phyloP scores from a whole-genome alignment of 2,888 invertebrate species.

The Emmelina monodactyla region DNA sequence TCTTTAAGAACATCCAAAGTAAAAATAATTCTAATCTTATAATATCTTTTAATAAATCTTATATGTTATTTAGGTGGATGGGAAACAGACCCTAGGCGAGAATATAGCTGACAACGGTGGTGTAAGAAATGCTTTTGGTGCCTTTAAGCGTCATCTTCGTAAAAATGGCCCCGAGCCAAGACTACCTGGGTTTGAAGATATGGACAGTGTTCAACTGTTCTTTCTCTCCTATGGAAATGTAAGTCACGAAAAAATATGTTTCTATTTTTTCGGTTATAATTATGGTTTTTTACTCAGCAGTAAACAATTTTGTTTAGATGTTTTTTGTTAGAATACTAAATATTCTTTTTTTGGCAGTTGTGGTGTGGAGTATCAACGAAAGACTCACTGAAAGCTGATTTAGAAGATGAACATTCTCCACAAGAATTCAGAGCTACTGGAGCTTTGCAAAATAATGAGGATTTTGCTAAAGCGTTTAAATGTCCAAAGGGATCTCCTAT shows the following conservation, averaged over 20 bases:
- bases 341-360: slow-evolving; percentile 68
- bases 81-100: slow-evolving; percentile 78
- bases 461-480: slow-evolving; percentile 72
- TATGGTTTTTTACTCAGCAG: too few species aligned
- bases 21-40: neutral
- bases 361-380: slow-evolving; percentile 84
- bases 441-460: slow-evolving; percentile 74
- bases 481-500: slow-evolving; percentile 59
- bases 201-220: slow-evolving; percentile 77
- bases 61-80: slow-evolving; percentile 67
- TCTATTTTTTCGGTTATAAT: too few species aligned
- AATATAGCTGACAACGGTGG: slow-evolving; percentile 89
- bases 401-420: slow-evolving; percentile 79
- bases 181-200: slow-evolving; percentile 77
- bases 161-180: slow-evolving; percentile 66
- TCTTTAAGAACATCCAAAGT: too few species aligned
- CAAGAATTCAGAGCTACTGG: slow-evolving; percentile 73
- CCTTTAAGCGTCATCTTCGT: slow-evolving; percentile 68
- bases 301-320: too few species aligned
- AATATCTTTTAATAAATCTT: neutral
- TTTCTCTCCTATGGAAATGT: slow-evolving; percentile 85
- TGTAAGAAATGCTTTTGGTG: slow-evolving; percentile 74
- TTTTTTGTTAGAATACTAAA: too few species aligned
- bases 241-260: too few species aligned
- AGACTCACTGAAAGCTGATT: slow-evolving; percentile 68